Conservation (phyloP, 2,888 invertebrate genomes). For the Drosophila helvetica region DNA sequence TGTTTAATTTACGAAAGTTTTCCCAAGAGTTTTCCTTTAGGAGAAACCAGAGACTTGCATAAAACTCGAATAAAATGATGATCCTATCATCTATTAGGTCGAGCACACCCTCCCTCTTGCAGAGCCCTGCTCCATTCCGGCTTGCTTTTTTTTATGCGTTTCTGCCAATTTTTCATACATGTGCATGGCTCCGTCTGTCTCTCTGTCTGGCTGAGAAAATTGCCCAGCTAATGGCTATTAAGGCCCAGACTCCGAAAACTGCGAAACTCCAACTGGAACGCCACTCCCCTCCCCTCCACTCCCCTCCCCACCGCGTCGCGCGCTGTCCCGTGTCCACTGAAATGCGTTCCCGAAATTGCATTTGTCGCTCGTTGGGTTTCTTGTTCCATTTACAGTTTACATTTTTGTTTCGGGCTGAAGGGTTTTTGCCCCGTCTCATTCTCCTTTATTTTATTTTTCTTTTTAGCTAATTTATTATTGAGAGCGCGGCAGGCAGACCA, state of each 20-base stretch:
- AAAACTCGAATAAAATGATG: no score
- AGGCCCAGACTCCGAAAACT: conserved; percentile 49
- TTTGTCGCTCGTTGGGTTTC: conserved; percentile 57
- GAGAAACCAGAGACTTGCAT: no score
- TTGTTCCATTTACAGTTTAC: conserved; percentile 63
- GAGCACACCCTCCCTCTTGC: not conserved
- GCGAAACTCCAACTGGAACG: conserved; percentile 39
- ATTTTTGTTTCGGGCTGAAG: conserved; percentile 12
- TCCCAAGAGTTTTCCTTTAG: not conserved
- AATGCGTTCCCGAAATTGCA: conserved; percentile 65
- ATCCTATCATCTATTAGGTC: not conserved
- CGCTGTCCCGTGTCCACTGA: conserved; percentile 25
- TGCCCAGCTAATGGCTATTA: conserved; percentile 75
- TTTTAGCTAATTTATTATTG: conserved; percentile 73
- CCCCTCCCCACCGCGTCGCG: not conserved
- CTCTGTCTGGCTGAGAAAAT: conserved; percentile 47
- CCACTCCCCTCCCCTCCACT: not conserved
- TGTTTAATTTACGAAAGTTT: not conserved
- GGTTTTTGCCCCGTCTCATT: not conserved
- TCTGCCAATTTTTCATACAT: conserved; percentile 66
- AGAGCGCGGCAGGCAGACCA: conserved; percentile 23
- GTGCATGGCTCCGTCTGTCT: conserved; percentile 19
- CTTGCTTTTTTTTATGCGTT: conserved; percentile 44
- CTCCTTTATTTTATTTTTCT: conserved; percentile 41
- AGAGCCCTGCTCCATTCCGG: conserved; percentile 14